Conservation (phyloP, 2,113 vertebrate species). For the Halichoeres trimaculatus region DNA sequence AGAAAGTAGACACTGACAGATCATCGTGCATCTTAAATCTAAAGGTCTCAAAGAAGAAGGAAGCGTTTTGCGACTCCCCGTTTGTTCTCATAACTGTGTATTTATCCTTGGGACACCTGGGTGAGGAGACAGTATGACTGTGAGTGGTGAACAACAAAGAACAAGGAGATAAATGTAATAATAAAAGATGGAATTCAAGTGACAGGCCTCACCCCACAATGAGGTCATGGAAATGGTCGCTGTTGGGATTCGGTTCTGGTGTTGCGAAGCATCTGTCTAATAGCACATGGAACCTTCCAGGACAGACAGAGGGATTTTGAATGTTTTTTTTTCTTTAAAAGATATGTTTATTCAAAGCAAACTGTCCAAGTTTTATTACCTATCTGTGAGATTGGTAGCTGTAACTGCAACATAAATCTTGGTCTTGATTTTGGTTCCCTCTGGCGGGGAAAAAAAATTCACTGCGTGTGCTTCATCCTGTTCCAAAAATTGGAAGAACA, state of each 20-base stretch:
- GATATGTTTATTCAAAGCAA: background rate
- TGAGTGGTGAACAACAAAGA: background rate
- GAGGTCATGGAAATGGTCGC: conserved; percentile 73
- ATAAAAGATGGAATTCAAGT: background rate
- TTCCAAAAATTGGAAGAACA: conserved; percentile 7
- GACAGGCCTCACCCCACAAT: conserved; percentile 81
- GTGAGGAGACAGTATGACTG: conserved; percentile 6
- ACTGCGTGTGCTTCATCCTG: conserved; percentile 33
- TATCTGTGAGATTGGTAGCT: conserved; percentile 80
- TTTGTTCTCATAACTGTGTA: conserved; percentile 75
- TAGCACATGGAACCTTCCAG: conserved; percentile 80
- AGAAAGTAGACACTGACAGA: conserved; percentile 78
- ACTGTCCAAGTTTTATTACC: conserved; percentile 48
- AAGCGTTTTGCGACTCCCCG: conserved; percentile 68
- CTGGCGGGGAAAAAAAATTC: conserved; percentile 51
- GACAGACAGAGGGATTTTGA: conserved; percentile 5
- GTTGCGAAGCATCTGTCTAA: conserved; percentile 83
- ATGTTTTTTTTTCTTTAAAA: background rate
- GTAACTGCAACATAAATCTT: conserved; percentile 79
- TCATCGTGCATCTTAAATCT: conserved; percentile 80
- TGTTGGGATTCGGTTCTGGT: conserved; percentile 52
- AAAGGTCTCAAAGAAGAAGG: conserved; percentile 84
- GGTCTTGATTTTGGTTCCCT: conserved; percentile 79
- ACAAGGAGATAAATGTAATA: background rate
- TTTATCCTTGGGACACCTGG: conserved; percentile 73